A percentile compares a stretch with the other conserved stretches of the same genome.
These are phyloP conservation scores for Xylota sylvarum DNA, from an alignment of 2,888 invertebrate species.

Conservation along the genomic window DNA sequence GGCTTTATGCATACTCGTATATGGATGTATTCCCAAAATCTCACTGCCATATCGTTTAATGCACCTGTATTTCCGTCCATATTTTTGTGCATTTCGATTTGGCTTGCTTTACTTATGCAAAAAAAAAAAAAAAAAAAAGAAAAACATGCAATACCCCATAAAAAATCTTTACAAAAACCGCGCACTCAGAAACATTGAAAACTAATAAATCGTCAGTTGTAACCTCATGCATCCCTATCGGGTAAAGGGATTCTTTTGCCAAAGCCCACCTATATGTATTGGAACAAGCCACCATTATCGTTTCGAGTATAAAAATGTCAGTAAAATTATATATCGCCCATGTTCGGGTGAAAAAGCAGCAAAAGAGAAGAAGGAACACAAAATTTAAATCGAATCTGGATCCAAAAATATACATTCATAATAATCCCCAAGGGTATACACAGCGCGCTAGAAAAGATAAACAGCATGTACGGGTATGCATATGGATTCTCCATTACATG, in stretches of 20 bases:
- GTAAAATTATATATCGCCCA: conserved; percentile 26
- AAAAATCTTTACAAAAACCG: conserved; percentile 18
- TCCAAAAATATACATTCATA: conserved; percentile 64
- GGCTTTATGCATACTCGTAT: no score
- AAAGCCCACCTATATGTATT: conserved; percentile 49
- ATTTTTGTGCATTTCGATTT: conserved; percentile 1
- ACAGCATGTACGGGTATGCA: conserved; percentile 3
- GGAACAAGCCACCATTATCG: conserved; percentile 31
- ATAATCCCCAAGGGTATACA: conserved; percentile 48
- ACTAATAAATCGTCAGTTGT: conserved; percentile 62
- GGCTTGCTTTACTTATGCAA: conserved; percentile 1
- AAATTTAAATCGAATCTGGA: conserved; percentile 62
- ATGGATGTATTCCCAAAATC: no score
- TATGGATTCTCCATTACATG: conserved; percentile 37
- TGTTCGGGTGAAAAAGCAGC: neutral
- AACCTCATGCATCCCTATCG: conserved; percentile 33
- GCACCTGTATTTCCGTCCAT: neutral
- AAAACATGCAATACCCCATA: neutral
- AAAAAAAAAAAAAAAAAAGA: conserved; percentile 21
- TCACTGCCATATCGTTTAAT: neutral
- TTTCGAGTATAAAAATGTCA: conserved; percentile 36
- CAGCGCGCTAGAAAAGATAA: conserved; percentile 29
- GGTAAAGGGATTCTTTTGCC: conserved; percentile 49
- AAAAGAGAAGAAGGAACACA: neutral
- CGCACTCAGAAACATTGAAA: conserved; percentile 40